A percentile compares a stretch with the other conserved stretches of the same genome.
phyloP scores from a whole-genome alignment of 2,888 invertebrate species.

The Cactoblastis cactorum region DNA sequence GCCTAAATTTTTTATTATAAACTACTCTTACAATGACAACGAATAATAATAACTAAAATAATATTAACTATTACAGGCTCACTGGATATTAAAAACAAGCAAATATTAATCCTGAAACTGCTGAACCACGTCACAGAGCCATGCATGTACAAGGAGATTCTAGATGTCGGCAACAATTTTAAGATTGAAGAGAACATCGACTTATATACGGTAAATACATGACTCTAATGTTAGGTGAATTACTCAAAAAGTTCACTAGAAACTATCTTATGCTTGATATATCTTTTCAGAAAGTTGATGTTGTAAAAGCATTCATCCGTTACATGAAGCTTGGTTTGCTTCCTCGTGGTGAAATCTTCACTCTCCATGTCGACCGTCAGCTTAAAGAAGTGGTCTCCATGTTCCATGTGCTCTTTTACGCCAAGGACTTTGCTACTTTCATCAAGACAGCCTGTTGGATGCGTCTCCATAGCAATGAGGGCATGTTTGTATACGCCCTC shows the following conservation, averaged over 20 bases:
- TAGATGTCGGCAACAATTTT: conserved; percentile 58
- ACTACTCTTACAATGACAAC: no score
- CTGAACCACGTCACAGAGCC: conserved; percentile 73
- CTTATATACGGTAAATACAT: conserved; percentile 49
- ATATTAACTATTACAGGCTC: conserved; percentile 25
- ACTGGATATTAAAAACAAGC: conserved; percentile 60
- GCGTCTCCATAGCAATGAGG: conserved; percentile 74
- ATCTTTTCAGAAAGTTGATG: conserved; percentile 71
- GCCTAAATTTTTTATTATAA: no score
- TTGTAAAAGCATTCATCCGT: conserved; percentile 78
- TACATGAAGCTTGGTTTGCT: conserved; percentile 75
- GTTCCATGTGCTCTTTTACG: conserved; percentile 76
- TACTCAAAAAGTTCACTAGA: no score
- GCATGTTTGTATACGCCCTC: conserved; percentile 78
- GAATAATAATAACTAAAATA: neutral
- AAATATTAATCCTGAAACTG: conserved; percentile 70
- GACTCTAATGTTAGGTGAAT: no score
- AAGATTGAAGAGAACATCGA: conserved; percentile 62
- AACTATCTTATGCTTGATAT: neutral
- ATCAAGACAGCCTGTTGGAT: conserved; percentile 73
- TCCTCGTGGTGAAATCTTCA: conserved; percentile 76
- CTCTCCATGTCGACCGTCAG: conserved; percentile 68
- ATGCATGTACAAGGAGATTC: conserved; percentile 66
- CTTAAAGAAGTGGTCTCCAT: conserved; percentile 71
- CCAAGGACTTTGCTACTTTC: conserved; percentile 74